Evolutionary conservation across 2,113 vertebrate genomes (phyloP).

Genomic region (Microtus pennsylvanicus): DNA sequence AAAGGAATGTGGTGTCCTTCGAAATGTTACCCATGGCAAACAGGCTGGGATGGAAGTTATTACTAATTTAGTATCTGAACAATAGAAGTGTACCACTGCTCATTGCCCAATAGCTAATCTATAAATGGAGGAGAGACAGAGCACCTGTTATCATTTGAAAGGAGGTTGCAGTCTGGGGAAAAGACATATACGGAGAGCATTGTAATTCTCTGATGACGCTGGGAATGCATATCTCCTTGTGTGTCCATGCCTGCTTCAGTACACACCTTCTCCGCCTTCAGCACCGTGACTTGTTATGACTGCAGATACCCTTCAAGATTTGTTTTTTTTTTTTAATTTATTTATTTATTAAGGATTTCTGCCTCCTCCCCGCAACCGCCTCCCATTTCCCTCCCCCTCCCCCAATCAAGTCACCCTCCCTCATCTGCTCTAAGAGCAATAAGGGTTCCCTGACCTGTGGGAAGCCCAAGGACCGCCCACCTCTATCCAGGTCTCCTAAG

Average conservation of each 20-base stretch:
- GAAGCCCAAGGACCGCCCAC: no score
- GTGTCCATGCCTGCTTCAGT: not conserved
- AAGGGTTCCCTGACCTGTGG: no score
- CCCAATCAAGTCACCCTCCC: no score
- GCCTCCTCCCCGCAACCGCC: no score
- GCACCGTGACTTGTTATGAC: not conserved
- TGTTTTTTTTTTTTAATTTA: no score
- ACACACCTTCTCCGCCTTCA: not conserved
- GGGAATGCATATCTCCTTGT: not conserved
- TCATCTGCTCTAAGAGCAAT: no score
- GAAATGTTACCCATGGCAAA: not conserved
- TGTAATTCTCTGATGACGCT: not conserved
- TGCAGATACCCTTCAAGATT: not conserved
- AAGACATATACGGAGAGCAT: not conserved
- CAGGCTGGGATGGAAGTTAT: not conserved
- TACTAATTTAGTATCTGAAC: not conserved
- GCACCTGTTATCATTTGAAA: not conserved
- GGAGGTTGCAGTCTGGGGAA: not conserved
- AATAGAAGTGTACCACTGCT: not conserved
- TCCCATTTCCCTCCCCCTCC: no score
- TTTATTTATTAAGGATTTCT: no score
- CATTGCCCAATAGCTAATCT: not conserved
- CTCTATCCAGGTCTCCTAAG: no score
- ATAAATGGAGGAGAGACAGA: not conserved
- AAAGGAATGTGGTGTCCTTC: not conserved